Base-by-base conservation (phyloP, 2,113 vertebrate species). In the Cyanocitta stelleri region DNA sequence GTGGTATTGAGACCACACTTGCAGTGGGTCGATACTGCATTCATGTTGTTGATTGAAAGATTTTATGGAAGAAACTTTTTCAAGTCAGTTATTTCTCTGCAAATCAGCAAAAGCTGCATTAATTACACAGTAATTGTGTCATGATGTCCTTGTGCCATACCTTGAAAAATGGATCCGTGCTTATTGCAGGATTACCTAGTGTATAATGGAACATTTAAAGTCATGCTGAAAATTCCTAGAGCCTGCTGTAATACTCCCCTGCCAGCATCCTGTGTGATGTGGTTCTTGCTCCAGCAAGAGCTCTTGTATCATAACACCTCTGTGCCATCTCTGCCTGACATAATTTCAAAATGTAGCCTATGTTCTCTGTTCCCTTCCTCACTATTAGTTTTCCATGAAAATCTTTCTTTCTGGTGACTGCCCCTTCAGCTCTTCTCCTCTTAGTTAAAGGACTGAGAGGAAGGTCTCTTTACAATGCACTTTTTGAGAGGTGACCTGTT, bases 61-160 rank as follows among this genome's bases (percentile, higher is more conserved):
- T 74, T 86, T 86, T 84, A 69, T 41, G 35, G 19, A 59, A 46
- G 19, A 82, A 56, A 26, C n/a, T 76, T 44, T 54, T 64, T 68
- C 37, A 72, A 44, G 66, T 81, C 43, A n/a, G 3, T 69, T 95
- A 32, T 77, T 97, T 81, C 68, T 64, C 75, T 88, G 75, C 48
- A 92, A 84, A 76, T 94, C n/a, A 61, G 56, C 39, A 79, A 58
- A 81, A 69, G 37, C 29, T 82, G 61, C 58, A 10, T 93, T 91
- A 21, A 18, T 86, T 46, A 8, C 54, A 55, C 9, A 39, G 23
- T 58, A 52, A 75, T 92, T 92, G 39, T 89, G 62, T 92, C 89
- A 64, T 0, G 0, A 13, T 63, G 66, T 76, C 62, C 51, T 91
- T 4, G 2, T 84, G 48, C 63, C 3, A 0, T 67, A 55, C 48